Percentiles rank a stretch among this genome's conserved stretches.
phyloP scores from a whole-genome alignment of 2,888 invertebrate genomes.

The Linyphia triangularis region DNA sequence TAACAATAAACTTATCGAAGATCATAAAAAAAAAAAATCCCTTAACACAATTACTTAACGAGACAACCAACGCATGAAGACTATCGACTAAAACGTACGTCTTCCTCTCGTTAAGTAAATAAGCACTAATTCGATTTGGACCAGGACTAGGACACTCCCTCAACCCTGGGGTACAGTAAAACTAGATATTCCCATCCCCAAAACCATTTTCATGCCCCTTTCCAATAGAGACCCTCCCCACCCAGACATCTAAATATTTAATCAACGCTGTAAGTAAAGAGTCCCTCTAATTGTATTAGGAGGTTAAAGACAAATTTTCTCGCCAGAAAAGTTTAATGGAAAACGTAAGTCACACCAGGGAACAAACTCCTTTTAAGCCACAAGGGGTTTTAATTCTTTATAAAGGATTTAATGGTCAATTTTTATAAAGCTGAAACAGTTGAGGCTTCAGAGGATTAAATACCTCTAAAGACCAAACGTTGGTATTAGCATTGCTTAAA shows the following conservation, averaged over 20 bases:
- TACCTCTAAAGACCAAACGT: too few relatives aligned
- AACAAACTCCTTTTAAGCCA: background rate
- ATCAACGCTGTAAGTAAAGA: constrained; percentile 55
- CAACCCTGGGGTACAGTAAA: constrained; percentile 23
- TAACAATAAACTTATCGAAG: constrained; percentile 40
- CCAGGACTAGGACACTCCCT: background rate
- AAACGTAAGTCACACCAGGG: constrained; percentile 11
- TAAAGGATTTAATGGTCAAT: constrained; percentile 18
- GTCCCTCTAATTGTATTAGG: constrained; percentile 48
- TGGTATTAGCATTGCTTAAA: too few relatives aligned
- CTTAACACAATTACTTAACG: constrained; percentile 46
- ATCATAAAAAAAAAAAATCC: background rate
- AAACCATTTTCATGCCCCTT: too few relatives aligned
- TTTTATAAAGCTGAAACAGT: constrained; percentile 6
- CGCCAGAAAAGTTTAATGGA: constrained; percentile 40
- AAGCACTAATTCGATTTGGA: constrained; percentile 46
- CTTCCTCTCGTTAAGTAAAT: constrained; percentile 13
- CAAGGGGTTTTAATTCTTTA: constrained; percentile 12
- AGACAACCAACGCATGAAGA: constrained; percentile 3
- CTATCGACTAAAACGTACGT: background rate
- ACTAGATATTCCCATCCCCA: background rate
- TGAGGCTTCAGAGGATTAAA: background rate
- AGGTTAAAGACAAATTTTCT: constrained; percentile 53
- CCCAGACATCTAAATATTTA: constrained; percentile 42
- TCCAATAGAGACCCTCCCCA: too few relatives aligned